Evolutionary conservation across 2,888 invertebrate genomes (phyloP).

Genomic region (Oasisia sp.): DNA sequence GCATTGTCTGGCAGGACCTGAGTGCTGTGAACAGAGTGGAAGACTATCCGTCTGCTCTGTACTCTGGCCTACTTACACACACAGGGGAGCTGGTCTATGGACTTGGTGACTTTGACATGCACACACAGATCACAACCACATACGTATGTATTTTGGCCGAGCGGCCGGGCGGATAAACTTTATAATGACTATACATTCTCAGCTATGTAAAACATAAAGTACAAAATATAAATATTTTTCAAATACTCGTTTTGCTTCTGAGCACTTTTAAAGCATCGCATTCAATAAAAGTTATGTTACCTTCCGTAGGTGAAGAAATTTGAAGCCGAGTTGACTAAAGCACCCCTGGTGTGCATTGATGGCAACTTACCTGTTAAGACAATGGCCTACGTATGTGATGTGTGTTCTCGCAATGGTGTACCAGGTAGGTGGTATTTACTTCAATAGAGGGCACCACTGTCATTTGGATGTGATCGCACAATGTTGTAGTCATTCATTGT

Average conservation of each 20-base stretch:
- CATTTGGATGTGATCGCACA: not conserved
- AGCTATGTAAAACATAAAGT: no score
- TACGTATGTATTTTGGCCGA: conserved; percentile 42
- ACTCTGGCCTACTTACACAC: conserved; percentile 79
- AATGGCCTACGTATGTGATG: conserved; percentile 66
- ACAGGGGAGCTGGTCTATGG: conserved; percentile 82
- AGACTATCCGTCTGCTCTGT: conserved; percentile 74
- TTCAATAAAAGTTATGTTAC: not conserved
- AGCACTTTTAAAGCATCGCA: no score
- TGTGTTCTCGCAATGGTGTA: conserved; percentile 48
- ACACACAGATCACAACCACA: conserved; percentile 76
- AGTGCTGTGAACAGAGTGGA: conserved; percentile 44
- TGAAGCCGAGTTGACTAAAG: conserved; percentile 69
- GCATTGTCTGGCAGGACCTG: conserved; percentile 44
- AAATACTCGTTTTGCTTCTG: no score
- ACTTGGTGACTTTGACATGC: conserved; percentile 86
- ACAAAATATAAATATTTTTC: no score
- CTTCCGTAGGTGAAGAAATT: conserved; percentile 72
- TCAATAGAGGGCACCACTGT: not conserved
- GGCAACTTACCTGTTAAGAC: conserved; percentile 81
- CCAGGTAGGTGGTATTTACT: conserved; percentile 52
- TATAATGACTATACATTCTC: no score
- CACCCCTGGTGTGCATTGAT: conserved; percentile 81
- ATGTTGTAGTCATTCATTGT: not conserved
- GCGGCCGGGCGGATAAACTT: not conserved